phyloP scores from a whole-genome alignment of 2,797 vertebrate genomes.

The Lepidocolaptes lacrymiger region DNA sequence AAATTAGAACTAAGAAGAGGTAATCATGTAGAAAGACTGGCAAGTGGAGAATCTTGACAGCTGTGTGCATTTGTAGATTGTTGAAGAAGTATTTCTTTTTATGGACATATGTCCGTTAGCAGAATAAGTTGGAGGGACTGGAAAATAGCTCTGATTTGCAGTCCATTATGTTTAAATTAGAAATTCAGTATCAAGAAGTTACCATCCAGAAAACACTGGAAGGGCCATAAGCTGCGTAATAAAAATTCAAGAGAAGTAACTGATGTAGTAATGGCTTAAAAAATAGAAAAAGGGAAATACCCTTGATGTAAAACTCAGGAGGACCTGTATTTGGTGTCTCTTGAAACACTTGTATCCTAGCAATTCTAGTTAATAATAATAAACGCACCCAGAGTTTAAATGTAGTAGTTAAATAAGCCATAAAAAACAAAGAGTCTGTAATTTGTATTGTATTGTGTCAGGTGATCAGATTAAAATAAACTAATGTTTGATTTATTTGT shows the following conservation, averaged over 20 bases:
- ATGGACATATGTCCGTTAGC: background rate
- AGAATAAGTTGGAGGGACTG: background rate
- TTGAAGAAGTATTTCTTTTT: background rate
- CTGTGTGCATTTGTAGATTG: background rate
- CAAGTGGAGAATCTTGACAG: background rate
- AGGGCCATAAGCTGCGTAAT: background rate
- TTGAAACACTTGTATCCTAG: conserved; percentile 53
- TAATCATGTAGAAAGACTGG: background rate
- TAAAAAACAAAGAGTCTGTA: conserved; percentile 38
- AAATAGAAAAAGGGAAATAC: background rate
- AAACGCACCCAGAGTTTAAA: conserved; percentile 34
- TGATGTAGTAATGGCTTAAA: background rate
- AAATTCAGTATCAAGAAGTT: background rate
- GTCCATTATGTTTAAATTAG: background rate
- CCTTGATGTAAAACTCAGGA: background rate
- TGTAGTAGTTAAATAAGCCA: conserved; percentile 56
- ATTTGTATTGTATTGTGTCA: conserved; percentile 60
- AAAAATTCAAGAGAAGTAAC: background rate
- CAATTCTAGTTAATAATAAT: conserved; percentile 62
- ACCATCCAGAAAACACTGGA: background rate
- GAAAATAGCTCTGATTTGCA: background rate
- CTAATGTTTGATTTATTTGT: conserved; percentile 56
- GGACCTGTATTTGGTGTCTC: conserved; percentile 18
- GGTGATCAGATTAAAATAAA: conserved; percentile 70
- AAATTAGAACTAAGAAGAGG: background rate